Evolutionary conservation across 23 tunicate species (phyloP).

Genomic region (Styela clava): DNA sequence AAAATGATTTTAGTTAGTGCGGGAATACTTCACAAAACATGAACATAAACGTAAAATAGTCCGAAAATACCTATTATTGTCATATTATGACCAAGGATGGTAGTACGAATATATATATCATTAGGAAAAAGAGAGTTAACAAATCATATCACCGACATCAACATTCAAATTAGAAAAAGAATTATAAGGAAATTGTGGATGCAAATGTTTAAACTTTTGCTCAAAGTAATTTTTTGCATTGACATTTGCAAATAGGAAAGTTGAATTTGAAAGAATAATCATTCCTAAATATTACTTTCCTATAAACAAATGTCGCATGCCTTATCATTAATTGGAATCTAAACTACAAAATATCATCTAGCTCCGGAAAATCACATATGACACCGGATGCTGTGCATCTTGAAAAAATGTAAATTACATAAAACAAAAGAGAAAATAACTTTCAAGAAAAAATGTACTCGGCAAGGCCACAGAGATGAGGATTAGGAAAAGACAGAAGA

Average conservation of each 20-base stretch:
- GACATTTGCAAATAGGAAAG: not conserved
- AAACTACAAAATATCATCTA: not conserved
- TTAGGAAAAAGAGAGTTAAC: no score
- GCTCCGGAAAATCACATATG: not conserved
- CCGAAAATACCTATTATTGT: no score
- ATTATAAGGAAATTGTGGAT: slow-evolving; percentile 16
- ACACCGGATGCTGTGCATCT: not conserved
- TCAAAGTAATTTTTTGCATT: not conserved
- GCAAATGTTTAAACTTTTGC: not conserved
- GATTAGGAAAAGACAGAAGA: slow-evolving; percentile 11
- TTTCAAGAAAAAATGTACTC: not conserved
- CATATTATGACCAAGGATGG: no score
- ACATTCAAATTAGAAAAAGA: slow-evolving; percentile 20
- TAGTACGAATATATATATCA: no score
- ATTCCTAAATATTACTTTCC: no score
- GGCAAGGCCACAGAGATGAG: slow-evolving; percentile 27
- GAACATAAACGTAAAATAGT: no score
- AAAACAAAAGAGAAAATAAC: not conserved
- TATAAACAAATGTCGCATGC: not conserved
- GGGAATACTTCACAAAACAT: no score
- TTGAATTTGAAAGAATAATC: no score
- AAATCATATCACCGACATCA: slow-evolving; percentile 20
- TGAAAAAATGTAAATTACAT: not conserved
- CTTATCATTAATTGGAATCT: not conserved
- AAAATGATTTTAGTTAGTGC: no score